These are phyloP conservation scores for Tiliacea citrago DNA, from an alignment of 2,888 invertebrate species.

Conservation along the genomic window DNA sequence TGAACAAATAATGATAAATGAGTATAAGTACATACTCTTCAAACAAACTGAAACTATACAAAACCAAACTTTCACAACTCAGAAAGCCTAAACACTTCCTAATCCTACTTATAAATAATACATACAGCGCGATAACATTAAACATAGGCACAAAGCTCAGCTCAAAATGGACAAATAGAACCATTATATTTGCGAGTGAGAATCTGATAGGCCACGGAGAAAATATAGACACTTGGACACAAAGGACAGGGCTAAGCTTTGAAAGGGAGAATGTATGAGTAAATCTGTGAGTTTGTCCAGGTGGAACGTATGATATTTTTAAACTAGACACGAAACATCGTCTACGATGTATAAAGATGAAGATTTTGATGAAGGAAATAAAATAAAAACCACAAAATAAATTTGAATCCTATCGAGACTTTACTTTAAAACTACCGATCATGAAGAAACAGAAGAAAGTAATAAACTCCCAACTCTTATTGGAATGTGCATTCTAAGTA, in stretches of 20 bases:
- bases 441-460: background rate
- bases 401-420: background rate
- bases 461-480: background rate
- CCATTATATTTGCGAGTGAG: slow-evolving; percentile 65
- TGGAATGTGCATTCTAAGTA: background rate
- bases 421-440: background rate
- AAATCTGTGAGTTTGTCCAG: slow-evolving; percentile 46
- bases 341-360: background rate
- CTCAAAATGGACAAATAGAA: slow-evolving; percentile 70
- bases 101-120: slow-evolving; percentile 67
- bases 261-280: slow-evolving; percentile 55
- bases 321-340: background rate
- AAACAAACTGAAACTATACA: slow-evolving; percentile 25
- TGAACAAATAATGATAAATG: background rate
- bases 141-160: slow-evolving; percentile 49
- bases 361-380: background rate
- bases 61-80: slow-evolving; percentile 55
- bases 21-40: background rate
- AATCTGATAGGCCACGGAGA: slow-evolving; percentile 61
- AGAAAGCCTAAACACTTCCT: slow-evolving; percentile 46
- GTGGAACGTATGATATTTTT: slow-evolving; percentile 6
- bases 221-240: slow-evolving; percentile 58
- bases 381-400: background rate
- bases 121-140: slow-evolving; percentile 64
- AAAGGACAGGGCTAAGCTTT: slow-evolving; percentile 58